Percentiles rank a stretch among this genome's conserved stretches.
These are phyloP conservation scores for Rhinichthys klamathensis DNA, from an alignment of 2,113 vertebrate genomes.

Conservation along the genomic window DNA sequence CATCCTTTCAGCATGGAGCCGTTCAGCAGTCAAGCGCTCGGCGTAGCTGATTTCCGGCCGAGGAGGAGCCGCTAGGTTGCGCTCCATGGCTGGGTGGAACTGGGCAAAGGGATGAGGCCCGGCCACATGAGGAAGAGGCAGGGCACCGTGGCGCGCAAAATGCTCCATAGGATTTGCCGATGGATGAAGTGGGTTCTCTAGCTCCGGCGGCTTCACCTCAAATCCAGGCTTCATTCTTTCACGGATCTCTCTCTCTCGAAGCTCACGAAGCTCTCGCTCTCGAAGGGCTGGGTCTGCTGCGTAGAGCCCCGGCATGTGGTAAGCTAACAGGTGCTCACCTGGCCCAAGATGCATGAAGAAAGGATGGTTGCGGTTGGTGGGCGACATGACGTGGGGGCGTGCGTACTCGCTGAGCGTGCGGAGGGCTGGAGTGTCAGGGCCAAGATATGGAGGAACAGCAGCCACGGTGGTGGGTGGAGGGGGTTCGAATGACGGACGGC, in stretches of 20 bases:
- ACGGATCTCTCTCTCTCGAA: slow-evolving; percentile 90
- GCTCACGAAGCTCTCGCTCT: slow-evolving; percentile 90
- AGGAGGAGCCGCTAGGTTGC: slow-evolving; percentile 88
- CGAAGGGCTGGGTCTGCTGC: slow-evolving; percentile 89
- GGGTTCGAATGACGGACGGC: slow-evolving; percentile 87
- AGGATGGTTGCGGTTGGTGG: slow-evolving; percentile 94
- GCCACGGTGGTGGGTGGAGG: slow-evolving; percentile 92
- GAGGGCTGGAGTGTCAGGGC: slow-evolving; percentile 92
- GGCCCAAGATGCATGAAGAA: slow-evolving; percentile 95
- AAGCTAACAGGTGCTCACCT: slow-evolving; percentile 90
- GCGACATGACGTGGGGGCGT: slow-evolving; percentile 96
- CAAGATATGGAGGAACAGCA: slow-evolving; percentile 93
- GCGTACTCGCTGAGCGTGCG: slow-evolving; percentile 98
- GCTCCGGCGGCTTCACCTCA: slow-evolving; percentile 93
- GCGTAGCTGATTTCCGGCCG: slow-evolving; percentile 95
- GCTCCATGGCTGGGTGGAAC: slow-evolving; percentile 92
- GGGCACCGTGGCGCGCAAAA: slow-evolving; percentile 90
- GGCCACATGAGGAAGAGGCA: slow-evolving; percentile 87
- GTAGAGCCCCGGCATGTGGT: slow-evolving; percentile 96
- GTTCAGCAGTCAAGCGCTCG: slow-evolving; percentile 92
- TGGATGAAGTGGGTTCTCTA: slow-evolving; percentile 87
- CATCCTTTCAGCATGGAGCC: slow-evolving; percentile 96
- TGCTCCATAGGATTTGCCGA: slow-evolving; percentile 96
- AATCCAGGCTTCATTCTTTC: slow-evolving; percentile 98
- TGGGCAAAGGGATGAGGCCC: slow-evolving; percentile 91